Conservation (phyloP, 2,797 vertebrate species). For the Cryptoblepharus egeriae region DNA sequence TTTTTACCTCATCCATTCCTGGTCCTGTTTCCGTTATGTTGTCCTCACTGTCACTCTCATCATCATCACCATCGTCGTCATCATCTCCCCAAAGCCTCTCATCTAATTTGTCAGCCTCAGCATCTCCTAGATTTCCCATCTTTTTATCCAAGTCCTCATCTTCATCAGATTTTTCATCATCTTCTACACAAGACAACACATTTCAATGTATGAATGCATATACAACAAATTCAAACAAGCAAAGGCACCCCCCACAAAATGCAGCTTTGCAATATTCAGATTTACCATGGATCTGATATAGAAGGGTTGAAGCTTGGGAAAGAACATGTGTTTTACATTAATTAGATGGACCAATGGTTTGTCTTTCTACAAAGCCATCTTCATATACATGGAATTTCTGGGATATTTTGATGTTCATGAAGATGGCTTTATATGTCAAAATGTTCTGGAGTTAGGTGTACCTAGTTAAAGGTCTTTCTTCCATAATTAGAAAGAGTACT, state of each 20-base stretch:
- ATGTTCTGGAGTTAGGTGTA: too few species aligned
- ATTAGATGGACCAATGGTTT: not conserved
- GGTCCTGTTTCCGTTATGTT: conserved; percentile 86
- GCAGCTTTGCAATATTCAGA: not conserved
- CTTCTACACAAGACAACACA: conserved; percentile 71
- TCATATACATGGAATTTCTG: not conserved
- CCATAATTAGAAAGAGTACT: too few species aligned
- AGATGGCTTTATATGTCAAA: too few species aligned
- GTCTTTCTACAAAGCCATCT: not conserved
- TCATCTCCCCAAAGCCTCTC: conserved; percentile 97
- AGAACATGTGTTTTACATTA: not conserved
- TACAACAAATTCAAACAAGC: not conserved
- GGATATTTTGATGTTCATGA: not conserved
- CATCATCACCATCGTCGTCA: conserved; percentile 79
- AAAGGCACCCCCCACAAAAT: not conserved
- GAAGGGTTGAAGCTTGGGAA: not conserved
- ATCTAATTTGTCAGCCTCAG: conserved; percentile 91
- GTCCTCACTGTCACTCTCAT: conserved; percentile 77
- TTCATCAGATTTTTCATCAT: conserved; percentile 85
- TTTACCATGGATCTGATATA: too few species aligned
- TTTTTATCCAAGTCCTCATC: conserved; percentile 93
- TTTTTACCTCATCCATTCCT: conserved; percentile 93
- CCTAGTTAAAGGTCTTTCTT: too few species aligned
- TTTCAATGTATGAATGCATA: not conserved
- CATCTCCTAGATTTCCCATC: conserved; percentile 93